Evolutionary conservation across 2,888 invertebrate genomes (phyloP), one percentile per base, ranked within the genome.

Genomic region (Scelioninae gen. 1): DNA sequence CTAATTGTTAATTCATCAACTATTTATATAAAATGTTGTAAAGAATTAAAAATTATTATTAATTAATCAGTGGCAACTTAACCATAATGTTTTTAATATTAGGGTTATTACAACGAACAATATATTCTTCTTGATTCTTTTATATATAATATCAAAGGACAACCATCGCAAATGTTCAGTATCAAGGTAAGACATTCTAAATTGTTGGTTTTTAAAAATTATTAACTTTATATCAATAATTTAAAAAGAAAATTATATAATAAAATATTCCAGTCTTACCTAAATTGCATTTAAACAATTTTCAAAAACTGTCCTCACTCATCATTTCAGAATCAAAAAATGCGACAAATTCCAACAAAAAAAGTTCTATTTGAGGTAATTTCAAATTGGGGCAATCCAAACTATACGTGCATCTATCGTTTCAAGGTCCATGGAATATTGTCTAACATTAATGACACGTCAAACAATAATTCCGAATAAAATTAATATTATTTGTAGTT

Each of bases 371-470:
- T 91, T 10, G 88, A 89, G 62, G 84, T 91, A 49, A 23, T 87
- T 29, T 90, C 90, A 0, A 91, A 91, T 53, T 90, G 89, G 89
- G 89, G 89, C 4, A 87, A 90, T 84, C 78, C 84, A 0, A 72
- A 88, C n/a, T 90, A 89, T 51, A 91, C 90, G 0, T 91, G 91
- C 56, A 84, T 91, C 29, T 90, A 90, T 56, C 83, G 89, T 75
- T 88, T 91, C 55, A 88, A 86, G 84, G 88, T 91, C 51, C 89
- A 90, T 69, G 90, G 90, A 13, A 88, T 85, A 84, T 84, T 88
- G 6, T 84, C 60, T 43, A 58, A 77, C 8, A 10, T 47, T 15
- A 29, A 15, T 32, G 4, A 63, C 23, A 23, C 23, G 11, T 16
- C 9, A 7, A 49, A 7, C 0, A 49, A 16, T 16, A 49, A 51